Base-by-base conservation (phyloP, 2,113 vertebrate species). In the Hystrix brachyura region DNA sequence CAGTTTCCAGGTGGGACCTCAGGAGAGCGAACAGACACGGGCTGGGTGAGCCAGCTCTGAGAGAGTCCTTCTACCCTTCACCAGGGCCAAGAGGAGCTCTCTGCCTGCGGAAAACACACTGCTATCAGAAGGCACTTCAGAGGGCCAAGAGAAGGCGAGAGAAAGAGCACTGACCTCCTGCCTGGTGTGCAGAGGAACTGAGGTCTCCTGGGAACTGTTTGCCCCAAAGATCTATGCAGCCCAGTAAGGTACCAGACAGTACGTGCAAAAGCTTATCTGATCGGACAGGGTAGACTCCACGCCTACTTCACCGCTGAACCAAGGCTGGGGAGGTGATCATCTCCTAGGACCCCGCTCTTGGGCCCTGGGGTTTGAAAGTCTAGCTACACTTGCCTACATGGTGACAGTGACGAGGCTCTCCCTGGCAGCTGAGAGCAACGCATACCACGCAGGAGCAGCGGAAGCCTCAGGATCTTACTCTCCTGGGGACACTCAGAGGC, bases 181-280 rank as follows among this genome's bases (percentile, higher is more conserved):
- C 9, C 59, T 87, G 69, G 25, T 74, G 13, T 67, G 48, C 55
- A 79, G 51, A 78, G 27, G 51, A 91, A 80, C 13, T 3, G 17
- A 95, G 80, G 82, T 64, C 89, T 82, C 57, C 48, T 38, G 81
- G 46, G 57, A 90, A 76, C 72, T 48, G 12, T 59, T 91, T 93
- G 38, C 46, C 38, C 51, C 15, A 80, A 83, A 69, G 80, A 19
- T 82, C 87, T 76, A 25, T 11, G 53, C 90, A 95, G 43, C 32
- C 82, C 91, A 59, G 64, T 74, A 92, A 78, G 32, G 59, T 79
- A 90, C 60, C 48, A 87, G 60, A 60, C 15, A 83, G 84, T 15
- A 59, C 82, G 91, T 74, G 65, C 29, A 89, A 78, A 91, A 78
- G 67, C 59, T 64, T 84, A 29, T 87, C 67, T 81, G 86, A 89